Conservation (phyloP, 2,888 invertebrate species). For the Tetropium fuscum region DNA sequence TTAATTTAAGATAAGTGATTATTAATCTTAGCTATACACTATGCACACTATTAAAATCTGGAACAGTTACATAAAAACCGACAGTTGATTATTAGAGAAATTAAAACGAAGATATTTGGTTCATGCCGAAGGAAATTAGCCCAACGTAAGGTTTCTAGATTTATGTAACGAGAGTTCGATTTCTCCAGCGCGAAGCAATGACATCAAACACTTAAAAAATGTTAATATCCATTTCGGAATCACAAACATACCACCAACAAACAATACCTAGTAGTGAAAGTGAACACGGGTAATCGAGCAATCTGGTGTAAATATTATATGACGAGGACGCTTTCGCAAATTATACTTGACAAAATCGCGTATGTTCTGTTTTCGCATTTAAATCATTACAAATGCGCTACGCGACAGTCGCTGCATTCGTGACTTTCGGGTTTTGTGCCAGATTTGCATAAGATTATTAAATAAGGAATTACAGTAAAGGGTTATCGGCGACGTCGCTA, state of each 20-base stretch:
- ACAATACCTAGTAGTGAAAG: constrained; percentile 34
- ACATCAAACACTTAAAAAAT: constrained; percentile 29
- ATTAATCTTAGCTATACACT: too few relatives aligned
- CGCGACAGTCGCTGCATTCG: constrained; percentile 29
- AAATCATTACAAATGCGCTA: constrained; percentile 20
- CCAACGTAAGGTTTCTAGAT: constrained; percentile 39
- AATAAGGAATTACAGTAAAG: constrained; percentile 28
- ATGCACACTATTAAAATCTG: too few relatives aligned
- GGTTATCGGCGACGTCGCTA: constrained; percentile 29
- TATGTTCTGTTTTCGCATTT: constrained; percentile 1
- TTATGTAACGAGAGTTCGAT: constrained; percentile 45
- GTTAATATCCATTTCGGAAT: constrained; percentile 31
- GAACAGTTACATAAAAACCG: constrained; percentile 20
- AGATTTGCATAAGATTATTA: constrained; percentile 41
- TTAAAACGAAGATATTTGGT: constrained; percentile 23
- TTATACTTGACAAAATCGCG: neutral
- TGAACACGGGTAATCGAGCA: constrained; percentile 21
- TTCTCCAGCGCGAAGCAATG: constrained; percentile 42
- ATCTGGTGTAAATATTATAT: constrained; percentile 24
- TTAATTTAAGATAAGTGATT: too few relatives aligned
- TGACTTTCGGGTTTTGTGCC: constrained; percentile 36
- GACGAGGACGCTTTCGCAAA: constrained; percentile 25
- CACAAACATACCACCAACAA: constrained; percentile 26
- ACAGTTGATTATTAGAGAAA: constrained; percentile 22
- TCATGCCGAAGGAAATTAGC: constrained; percentile 19